Conservation (phyloP, 2,888 invertebrate species). For the Agapostemon virescens region DNA sequence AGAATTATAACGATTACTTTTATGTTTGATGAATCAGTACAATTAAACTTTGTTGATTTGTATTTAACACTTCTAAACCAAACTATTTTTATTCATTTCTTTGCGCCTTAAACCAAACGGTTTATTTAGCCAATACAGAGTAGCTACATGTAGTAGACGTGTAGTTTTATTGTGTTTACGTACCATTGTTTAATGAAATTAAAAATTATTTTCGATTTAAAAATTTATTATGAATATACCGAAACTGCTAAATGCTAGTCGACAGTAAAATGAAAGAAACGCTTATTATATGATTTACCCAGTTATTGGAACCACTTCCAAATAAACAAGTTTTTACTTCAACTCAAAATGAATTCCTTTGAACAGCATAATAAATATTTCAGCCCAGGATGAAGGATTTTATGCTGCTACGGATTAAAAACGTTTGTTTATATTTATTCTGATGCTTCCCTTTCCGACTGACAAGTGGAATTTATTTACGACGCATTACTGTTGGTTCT, state of each 20-base stretch:
- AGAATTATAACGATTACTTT: too few species aligned
- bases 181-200: too few species aligned
- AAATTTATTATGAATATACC: not conserved
- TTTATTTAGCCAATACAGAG: too few species aligned
- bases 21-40: too few species aligned
- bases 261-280: not conserved
- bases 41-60: too few species aligned
- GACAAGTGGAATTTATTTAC: not conserved
- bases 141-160: too few species aligned
- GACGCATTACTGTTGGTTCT: not conserved
- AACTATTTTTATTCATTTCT: too few species aligned
- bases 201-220: too few species aligned
- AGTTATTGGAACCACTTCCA: not conserved
- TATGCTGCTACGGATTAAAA: not conserved
- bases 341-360: not conserved
- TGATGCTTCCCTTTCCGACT: not conserved
- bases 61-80: too few species aligned
- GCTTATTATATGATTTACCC: not conserved
- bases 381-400: not conserved
- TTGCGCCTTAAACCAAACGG: too few species aligned
- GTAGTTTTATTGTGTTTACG: too few species aligned
- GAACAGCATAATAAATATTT: not conserved
- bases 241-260: not conserved
- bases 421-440: not conserved
- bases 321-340: not conserved